Percentiles rank a stretch among this genome's conserved stretches.
Conservation (phyloP, 1,140 invertebrate species). For the Drosophila santomea region DNA sequence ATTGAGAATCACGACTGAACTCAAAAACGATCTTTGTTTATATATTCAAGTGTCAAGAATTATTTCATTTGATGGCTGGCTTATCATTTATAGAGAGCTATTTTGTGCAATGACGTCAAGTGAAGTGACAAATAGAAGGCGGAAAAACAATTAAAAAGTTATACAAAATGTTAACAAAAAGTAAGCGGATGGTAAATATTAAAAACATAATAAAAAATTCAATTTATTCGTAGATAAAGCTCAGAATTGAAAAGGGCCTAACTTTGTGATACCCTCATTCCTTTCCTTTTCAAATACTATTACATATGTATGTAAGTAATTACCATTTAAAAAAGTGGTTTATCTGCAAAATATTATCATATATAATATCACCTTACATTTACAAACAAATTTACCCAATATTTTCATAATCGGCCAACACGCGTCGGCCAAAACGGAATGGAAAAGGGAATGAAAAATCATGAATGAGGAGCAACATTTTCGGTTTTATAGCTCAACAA, state of each 20-base stretch:
- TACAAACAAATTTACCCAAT: too few relatives aligned
- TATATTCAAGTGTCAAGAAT: constrained; percentile 14
- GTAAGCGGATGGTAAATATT: background rate
- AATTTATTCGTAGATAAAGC: background rate
- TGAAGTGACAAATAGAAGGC: constrained; percentile 45
- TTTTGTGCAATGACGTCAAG: constrained; percentile 47
- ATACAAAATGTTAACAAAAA: background rate
- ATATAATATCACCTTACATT: too few relatives aligned
- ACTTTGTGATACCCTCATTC: too few relatives aligned
- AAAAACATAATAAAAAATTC: background rate
- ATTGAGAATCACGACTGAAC: constrained; percentile 34
- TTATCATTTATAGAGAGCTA: constrained; percentile 36
- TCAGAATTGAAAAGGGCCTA: too few relatives aligned
- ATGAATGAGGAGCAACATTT: constrained; percentile 54
- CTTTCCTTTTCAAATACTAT: too few relatives aligned
- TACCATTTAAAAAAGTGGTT: too few relatives aligned
- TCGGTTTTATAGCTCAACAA: constrained; percentile 59
- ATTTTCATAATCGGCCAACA: background rate
- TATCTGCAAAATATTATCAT: too few relatives aligned
- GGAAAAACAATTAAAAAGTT: constrained; percentile 33
- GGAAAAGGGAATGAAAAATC: background rate
- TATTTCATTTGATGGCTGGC: constrained; percentile 26
- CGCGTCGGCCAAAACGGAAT: constrained; percentile 3
- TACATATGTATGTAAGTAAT: too few relatives aligned
- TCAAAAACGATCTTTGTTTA: background rate